Evolutionary conservation across 2,888 invertebrate species (phyloP).

Genomic region (Oxyteleia sp.): DNA sequence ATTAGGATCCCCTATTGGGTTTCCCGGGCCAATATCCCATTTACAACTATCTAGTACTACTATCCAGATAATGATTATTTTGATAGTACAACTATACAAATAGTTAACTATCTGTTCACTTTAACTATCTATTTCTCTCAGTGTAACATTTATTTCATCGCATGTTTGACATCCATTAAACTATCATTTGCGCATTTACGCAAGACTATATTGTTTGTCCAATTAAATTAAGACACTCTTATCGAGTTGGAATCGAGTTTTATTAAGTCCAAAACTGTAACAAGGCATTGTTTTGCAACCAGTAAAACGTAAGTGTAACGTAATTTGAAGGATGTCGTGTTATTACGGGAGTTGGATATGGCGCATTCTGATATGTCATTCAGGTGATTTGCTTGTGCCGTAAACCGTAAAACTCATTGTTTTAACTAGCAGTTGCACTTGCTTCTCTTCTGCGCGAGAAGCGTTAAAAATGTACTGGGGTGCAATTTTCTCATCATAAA

Average conservation of each 20-base stretch:
- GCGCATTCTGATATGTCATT: slow-evolving; percentile 52
- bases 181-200: no score
- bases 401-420: slow-evolving; percentile 67
- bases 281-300: slow-evolving; percentile 32
- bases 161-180: no score
- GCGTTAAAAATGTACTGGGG: slow-evolving; percentile 15
- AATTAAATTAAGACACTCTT: slow-evolving; percentile 11
- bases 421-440: slow-evolving; percentile 53
- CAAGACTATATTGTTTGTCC: not conserved
- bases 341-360: slow-evolving; percentile 33
- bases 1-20: no score
- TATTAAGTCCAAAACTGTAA: slow-evolving; percentile 24
- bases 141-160: no score
- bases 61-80: no score
- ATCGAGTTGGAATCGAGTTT: not conserved
- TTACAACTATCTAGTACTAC: no score
- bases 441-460: slow-evolving; percentile 2
- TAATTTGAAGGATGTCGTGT: slow-evolving; percentile 36
- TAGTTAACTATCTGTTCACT: no score
- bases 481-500: slow-evolving; percentile 62
- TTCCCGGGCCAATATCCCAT: no score
- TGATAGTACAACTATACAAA: no score
- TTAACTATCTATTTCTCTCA: no score
- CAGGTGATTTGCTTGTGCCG: slow-evolving; percentile 47
- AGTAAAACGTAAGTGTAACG: slow-evolving; percentile 26